Base-by-base conservation (phyloP, 2,113 vertebrate genomes). In the Seriola rivoliana region DNA sequence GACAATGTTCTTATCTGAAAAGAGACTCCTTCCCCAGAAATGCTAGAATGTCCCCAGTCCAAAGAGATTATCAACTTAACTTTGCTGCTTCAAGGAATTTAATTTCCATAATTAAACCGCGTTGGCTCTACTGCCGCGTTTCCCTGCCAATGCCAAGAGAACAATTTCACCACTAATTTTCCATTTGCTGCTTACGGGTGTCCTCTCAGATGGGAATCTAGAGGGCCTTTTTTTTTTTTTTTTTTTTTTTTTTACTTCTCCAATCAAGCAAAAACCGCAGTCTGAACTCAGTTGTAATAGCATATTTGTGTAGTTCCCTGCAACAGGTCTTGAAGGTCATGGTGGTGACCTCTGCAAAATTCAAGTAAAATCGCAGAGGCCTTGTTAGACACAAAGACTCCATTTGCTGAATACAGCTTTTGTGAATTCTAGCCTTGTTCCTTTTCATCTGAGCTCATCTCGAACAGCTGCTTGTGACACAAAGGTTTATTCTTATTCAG, bases 21-120 rank as follows among this genome's bases (percentile, higher is more conserved):
- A 92, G 81, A 91, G 81, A 87, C 91, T 90, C 75, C 70, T 72
- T 91, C 87, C 86, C 83, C 88, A 88, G 76, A 85, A 92, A 92
- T 92, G 90, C 89, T 88, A 70, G 78, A 85, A 93, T 91, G 88
- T 93, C 88, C 88, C 89, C 78, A 86, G 89, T 92, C 93, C 88
- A 91, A 90, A 92, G 84, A 93, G 90, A 95, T 95, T 94, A 95
- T 94, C 87, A 94, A 87, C 91, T 92, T 90, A 92, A 94, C 89
- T 95, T 93, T 91, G 88, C 91, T 89, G 92, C 90, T 92, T 92
- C 89, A 89, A 90, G 88, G 87, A 95, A 91, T 93, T 82, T 93
- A 72, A 94, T 95, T 94, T 94, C 87, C 93, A 93, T 95, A 94
- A 95, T 94, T 93, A 94, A 94, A 93, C 88, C 82, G 87, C 52